Conservation (phyloP, 2,797 vertebrate species). For the Buceros bicornis region DNA sequence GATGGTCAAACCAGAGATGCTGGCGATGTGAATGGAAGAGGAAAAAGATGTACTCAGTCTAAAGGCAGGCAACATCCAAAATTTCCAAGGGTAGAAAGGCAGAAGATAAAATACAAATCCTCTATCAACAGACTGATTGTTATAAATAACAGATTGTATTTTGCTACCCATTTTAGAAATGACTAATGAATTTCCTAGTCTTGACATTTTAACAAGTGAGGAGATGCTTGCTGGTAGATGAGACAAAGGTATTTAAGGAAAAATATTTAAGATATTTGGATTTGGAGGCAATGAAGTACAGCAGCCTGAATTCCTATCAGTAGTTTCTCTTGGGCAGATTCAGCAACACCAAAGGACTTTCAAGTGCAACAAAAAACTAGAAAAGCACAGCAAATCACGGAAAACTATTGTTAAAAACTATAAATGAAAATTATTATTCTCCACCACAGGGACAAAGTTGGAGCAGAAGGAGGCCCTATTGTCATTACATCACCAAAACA, state of each 20-base stretch:
- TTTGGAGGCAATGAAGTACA: not conserved
- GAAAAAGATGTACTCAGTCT: not conserved
- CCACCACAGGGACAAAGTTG: not conserved
- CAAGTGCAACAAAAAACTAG: not conserved
- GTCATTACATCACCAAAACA: not conserved
- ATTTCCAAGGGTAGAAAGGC: not conserved
- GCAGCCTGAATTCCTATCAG: not conserved
- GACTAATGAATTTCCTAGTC: not conserved
- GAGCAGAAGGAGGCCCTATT: not conserved
- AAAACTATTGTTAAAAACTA: not conserved
- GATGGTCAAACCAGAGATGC: not conserved
- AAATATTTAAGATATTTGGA: not conserved
- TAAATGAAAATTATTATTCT: not conserved
- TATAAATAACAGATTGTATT: not conserved
- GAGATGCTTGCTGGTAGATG: not conserved
- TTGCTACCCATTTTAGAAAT: constrained; percentile 1
- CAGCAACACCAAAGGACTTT: not conserved
- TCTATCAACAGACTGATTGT: not conserved
- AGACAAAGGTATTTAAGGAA: not conserved
- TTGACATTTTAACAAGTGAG: not conserved
- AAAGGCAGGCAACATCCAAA: not conserved
- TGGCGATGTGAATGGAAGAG: not conserved
- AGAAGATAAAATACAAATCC: not conserved
- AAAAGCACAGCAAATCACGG: not conserved
- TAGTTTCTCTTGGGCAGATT: not conserved